These are phyloP conservation scores for Lysandra coridon DNA, from an alignment of 2,888 invertebrate genomes.

Conservation along the genomic window DNA sequence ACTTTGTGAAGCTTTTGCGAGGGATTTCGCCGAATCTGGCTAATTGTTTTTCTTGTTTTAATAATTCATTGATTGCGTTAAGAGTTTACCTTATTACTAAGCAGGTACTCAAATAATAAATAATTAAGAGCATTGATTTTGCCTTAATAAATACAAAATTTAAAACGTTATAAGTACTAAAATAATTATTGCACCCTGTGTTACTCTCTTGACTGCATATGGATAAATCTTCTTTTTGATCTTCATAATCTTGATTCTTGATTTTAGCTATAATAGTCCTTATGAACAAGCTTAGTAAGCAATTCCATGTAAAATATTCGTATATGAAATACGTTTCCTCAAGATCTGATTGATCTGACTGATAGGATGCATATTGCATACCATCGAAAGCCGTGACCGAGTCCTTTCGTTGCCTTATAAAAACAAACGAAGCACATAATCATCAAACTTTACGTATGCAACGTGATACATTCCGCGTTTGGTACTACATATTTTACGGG, in stretches of 20 bases:
- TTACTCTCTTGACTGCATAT: no score
- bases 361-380: constrained; percentile 69
- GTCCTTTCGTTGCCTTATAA: constrained; percentile 48
- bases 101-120: not conserved
- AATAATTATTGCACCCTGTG: no score
- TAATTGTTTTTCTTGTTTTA: constrained; percentile 7
- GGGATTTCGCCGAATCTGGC: not conserved
- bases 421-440: constrained; percentile 37
- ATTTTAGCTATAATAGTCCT: not conserved
- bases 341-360: constrained; percentile 45
- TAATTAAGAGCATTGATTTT: not conserved
- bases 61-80: not conserved
- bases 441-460: constrained; percentile 42
- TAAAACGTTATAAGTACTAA: no score
- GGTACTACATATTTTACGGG: not conserved
- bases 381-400: constrained; percentile 65
- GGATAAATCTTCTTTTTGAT: no score
- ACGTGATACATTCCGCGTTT: constrained; percentile 32
- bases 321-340: constrained; percentile 27
- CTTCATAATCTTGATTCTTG: no score
- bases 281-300: constrained; percentile 15
- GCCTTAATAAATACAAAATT: no score
- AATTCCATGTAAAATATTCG: constrained; percentile 21
- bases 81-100: not conserved
- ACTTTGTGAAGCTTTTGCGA: not conserved